Base-by-base conservation (phyloP, 2,888 invertebrate genomes). In the Andrena bucephala region DNA sequence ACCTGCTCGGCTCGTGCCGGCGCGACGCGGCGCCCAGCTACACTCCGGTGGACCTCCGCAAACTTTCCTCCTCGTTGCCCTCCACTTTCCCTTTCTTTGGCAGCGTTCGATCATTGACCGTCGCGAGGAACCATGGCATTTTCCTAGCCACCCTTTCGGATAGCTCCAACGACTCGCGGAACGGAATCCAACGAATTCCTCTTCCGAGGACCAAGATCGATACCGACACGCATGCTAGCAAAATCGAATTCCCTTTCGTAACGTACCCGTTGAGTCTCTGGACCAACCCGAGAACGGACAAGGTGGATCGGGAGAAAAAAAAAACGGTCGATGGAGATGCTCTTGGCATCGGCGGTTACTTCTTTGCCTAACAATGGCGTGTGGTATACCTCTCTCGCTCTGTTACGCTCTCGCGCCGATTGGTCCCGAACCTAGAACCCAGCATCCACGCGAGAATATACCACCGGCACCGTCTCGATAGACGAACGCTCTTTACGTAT, bases 281-380 rank as follows among this genome's bases (percentile, higher is more conserved):
- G 82, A 81, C 69, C 78, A 69, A 74, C 24, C 57, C 24, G 24
- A 4, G 10, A 13, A 24, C 57, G 24, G 24, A 27, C 57, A 27
- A 52, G 52, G 20, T 52, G 42, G 42, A 59, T 59, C 85, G 29
- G 73, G 69, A 71, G 75, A 77, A 81, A 70, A 73, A 87, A 81
- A 89, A 87, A 85, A 86, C 85, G 85, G 75, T 89, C 74, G 77
- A 66, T 62, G 77, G 83, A 77, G 84, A 86, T 72, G 77, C 82
- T 77, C 81, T 77, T 42, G 71, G 63, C 68, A 57, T 60, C 48
- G 92, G 86, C 93, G 91, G 93, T 92, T 93, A 90, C 91, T 91
- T 89, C 87, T 92, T 93, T 91, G 92, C 91, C 77, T 92, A 91
- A 93, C 93, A 94, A 93, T 92, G 89, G 89, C 75, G 75, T 76